A percentile compares a stretch with the other conserved stretches of the same genome.
These are phyloP conservation scores for Hypena proboscidalis DNA, from an alignment of 2,888 invertebrate species.

Conservation along the genomic window DNA sequence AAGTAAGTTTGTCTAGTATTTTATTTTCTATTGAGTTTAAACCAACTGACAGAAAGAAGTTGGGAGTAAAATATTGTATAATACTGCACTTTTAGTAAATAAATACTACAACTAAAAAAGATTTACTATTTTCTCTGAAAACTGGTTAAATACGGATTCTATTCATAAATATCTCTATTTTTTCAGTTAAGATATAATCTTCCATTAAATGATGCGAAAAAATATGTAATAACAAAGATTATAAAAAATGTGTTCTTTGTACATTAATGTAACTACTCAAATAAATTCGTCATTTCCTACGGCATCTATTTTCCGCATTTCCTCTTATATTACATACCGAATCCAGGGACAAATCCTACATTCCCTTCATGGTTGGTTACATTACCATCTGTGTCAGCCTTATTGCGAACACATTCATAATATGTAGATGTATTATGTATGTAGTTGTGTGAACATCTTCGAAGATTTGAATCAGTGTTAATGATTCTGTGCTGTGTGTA, in stretches of 20 bases:
- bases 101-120: too few relatives aligned
- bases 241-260: slow-evolving; percentile 6
- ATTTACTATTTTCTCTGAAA: too few relatives aligned
- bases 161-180: too few relatives aligned
- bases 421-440: not conserved
- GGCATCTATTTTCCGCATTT: slow-evolving; percentile 33
- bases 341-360: slow-evolving; percentile 37
- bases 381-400: slow-evolving; percentile 40
- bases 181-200: too few relatives aligned
- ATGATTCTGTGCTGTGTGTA: not conserved
- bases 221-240: slow-evolving; percentile 28
- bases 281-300: slow-evolving; percentile 43
- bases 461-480: slow-evolving; percentile 3
- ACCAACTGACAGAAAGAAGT: too few relatives aligned
- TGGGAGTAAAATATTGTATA: too few relatives aligned
- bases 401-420: slow-evolving; percentile 13
- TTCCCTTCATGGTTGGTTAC: slow-evolving; percentile 50
- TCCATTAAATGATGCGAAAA: not conserved
- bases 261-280: slow-evolving; percentile 29
- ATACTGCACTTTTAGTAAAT: too few relatives aligned
- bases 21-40: too few relatives aligned
- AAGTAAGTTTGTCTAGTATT: too few relatives aligned
- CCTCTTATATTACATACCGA: slow-evolving; percentile 41
- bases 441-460: not conserved
- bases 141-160: too few relatives aligned